Evolutionary conservation across 2,113 vertebrate species (phyloP).

Genomic region (Ivindomyrus marchei): DNA sequence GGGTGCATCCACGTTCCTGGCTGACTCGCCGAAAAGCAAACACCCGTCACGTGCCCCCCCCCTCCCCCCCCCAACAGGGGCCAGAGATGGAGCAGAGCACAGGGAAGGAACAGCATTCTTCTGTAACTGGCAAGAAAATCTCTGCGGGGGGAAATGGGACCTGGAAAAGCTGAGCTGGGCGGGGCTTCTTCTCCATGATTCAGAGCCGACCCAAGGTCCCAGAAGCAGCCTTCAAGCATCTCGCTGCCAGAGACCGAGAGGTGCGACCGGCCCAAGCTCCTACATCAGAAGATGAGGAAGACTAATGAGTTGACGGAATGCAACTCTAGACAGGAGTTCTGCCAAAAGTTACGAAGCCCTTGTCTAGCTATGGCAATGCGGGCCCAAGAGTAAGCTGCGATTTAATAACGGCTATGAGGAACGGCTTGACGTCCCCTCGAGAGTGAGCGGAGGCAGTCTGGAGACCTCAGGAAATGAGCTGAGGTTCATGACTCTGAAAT

Average conservation of each 20-base stretch:
- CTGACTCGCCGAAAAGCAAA: slow-evolving; percentile 19
- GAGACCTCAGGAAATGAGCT: not conserved
- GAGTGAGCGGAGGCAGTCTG: slow-evolving; percentile 3
- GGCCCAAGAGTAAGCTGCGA: slow-evolving; percentile 11
- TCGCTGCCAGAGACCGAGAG: not conserved
- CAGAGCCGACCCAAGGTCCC: not conserved
- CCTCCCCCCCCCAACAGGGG: not conserved
- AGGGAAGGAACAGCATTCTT: not conserved
- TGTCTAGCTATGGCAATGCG: slow-evolving; percentile 22
- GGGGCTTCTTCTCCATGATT: not conserved
- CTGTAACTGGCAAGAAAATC: not conserved
- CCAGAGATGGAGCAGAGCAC: slow-evolving; percentile 14
- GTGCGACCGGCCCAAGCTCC: not conserved
- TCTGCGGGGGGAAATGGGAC: not conserved
- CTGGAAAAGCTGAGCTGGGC: not conserved
- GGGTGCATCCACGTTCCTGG: slow-evolving; percentile 15
- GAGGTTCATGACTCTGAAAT: not conserved
- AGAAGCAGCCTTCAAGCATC: not conserved
- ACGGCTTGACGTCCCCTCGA: slow-evolving; percentile 17
- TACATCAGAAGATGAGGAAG: not conserved
- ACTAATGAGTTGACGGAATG: not conserved
- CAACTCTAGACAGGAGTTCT: not conserved
- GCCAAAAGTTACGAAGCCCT: slow-evolving; percentile 5
- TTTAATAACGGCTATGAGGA: slow-evolving; percentile 20
- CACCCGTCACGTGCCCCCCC: not conserved